Evolutionary conservation across 2,113 vertebrate genomes (phyloP), one percentile per base, ranked within the genome.

Genomic region (Oenanthe melanoleuca): DNA sequence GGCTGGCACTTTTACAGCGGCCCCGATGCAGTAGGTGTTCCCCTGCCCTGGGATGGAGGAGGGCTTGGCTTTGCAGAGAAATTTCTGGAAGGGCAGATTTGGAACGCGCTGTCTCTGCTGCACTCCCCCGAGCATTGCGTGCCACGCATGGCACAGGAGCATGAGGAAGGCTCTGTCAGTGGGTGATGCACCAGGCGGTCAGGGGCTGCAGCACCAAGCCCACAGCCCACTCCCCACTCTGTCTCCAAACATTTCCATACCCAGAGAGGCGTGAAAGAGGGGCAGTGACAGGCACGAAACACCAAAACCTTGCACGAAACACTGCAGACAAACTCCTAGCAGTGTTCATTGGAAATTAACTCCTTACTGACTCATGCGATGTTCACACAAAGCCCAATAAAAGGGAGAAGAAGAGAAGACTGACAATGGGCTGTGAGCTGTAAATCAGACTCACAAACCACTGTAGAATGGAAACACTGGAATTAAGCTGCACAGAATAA

Each of bases 221-320:
- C 66, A 34, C 45, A 21, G 20, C 96, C 85, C 19, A 9, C 93
- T 97, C 86, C 93, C 88, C 75, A 87, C 90, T 94, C 97, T 93
- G 96, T 95, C 96, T 97, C 94, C 80, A 96, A 97, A 97, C 89
- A 98, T 97, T 98, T 97, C 96, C 97, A 96, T 98, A 97, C 80
- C 97, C 98, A 98, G 49, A 97, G 97, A 98, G 98, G 98, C 98
- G 96, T 98, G 97, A 99, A 98, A 98, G 97, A 97, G 95, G 92
- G 96, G 94, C 95, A 97, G 86, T 96, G 97, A 98, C 97, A 98
- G 97, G 98, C 96, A 98, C 3, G 23, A 98, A 98, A 97, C 96
- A 98, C 5, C 40, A 97, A 98, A 98, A 98, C 97, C 98, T 98
- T 97, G 97, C 98, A 97, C 9, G 10, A 52, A 89, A 90, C 97